Conservation (phyloP, 2,113 vertebrate species). For the Stigmatopora nigra region DNA sequence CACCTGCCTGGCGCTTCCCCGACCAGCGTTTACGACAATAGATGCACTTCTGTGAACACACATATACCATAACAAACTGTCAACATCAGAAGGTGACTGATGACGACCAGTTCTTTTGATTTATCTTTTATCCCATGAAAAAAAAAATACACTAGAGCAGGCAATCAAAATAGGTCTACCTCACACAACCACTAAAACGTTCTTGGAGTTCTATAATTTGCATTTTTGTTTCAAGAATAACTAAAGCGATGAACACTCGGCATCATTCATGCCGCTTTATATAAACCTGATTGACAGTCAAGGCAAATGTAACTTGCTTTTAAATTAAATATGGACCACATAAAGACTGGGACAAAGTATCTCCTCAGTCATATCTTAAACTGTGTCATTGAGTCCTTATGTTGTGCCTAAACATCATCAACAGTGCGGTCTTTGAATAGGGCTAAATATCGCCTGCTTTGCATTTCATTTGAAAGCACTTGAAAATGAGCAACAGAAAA, state of each 20-base stretch:
- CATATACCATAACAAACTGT: constrained; percentile 20
- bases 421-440: not conserved
- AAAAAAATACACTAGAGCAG: not conserved
- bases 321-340: not conserved
- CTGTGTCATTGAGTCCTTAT: not conserved
- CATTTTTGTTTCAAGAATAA: not conserved
- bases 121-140: not conserved
- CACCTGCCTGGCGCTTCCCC: constrained; percentile 78
- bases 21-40: constrained; percentile 80
- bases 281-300: not conserved
- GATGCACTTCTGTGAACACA: constrained; percentile 81
- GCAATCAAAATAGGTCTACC: not conserved
- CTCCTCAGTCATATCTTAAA: constrained; percentile 2
- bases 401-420: constrained; percentile 7
- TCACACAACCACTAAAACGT: not conserved
- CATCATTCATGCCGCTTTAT: not conserved
- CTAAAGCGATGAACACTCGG: not conserved
- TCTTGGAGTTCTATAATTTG: not conserved
- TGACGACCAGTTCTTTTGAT: not conserved
- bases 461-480: constrained; percentile 14
- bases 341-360: not conserved
- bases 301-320: not conserved
- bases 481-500: constrained; percentile 4
- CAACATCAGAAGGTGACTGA: constrained; percentile 9
- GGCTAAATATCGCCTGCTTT: not conserved